Evolutionary conservation across 2,113 vertebrate species (phyloP).

Genomic region (Probosciger aterrimus): DNA sequence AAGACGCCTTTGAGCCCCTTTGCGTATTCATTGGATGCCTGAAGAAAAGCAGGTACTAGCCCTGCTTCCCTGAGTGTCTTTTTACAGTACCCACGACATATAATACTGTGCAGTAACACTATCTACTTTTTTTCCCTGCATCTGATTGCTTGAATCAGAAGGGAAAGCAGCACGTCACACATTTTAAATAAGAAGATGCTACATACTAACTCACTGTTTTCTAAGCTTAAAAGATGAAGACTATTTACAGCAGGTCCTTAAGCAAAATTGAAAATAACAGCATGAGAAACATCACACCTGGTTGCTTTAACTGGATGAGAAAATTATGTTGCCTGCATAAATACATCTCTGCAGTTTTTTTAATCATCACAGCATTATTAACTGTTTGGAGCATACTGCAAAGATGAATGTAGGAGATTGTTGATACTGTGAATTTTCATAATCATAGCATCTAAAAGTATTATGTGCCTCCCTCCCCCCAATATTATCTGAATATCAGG

Average conservation of each 20-base stretch:
- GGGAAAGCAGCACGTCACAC: background rate
- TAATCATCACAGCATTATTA: background rate
- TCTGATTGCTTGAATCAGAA: background rate
- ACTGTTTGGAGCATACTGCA: background rate
- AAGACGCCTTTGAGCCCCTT: background rate
- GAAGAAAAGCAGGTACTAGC: background rate
- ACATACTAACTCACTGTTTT: background rate
- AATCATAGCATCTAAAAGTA: background rate
- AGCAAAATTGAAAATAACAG: background rate
- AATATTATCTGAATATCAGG: background rate
- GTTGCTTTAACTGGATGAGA: background rate
- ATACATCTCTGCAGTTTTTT: background rate
- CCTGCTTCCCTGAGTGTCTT: background rate
- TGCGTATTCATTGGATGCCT: background rate
- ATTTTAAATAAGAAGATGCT: background rate
- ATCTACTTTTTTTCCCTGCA: background rate
- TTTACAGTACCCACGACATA: rapidly evolving
- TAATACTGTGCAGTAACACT: background rate
- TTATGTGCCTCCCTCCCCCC: rapidly evolving
- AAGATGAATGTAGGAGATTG: background rate
- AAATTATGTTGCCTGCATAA: background rate
- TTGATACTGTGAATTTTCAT: background rate
- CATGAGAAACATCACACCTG: background rate
- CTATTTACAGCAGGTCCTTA: background rate
- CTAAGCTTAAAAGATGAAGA: background rate